A percentile compares a stretch with the other conserved stretches of the same genome.
Conservation (phyloP, 2,113 vertebrate species). For the Columba livia region DNA sequence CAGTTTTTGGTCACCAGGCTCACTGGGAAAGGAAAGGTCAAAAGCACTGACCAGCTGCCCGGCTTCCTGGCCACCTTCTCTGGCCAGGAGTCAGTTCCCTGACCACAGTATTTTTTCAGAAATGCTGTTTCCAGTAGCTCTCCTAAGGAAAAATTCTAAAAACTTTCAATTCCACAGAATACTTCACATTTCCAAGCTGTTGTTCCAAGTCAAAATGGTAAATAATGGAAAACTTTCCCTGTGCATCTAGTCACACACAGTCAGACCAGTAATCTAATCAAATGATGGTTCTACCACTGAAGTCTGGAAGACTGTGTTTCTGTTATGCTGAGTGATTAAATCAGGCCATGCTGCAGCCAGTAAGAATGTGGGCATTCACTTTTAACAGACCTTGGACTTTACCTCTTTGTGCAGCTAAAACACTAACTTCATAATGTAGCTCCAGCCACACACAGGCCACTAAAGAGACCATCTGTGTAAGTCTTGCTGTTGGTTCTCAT, state of each 20-base stretch:
- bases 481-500: background rate
- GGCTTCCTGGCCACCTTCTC: background rate
- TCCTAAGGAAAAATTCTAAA: background rate
- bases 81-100: background rate
- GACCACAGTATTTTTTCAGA: background rate
- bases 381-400: background rate
- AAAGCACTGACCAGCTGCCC: background rate
- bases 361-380: background rate
- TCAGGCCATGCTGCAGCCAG: rapidly evolving
- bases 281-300: background rate
- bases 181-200: background rate
- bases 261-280: background rate
- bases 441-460: background rate
- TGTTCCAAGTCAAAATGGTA: background rate
- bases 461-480: background rate
- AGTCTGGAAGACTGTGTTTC: background rate
- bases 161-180: background rate
- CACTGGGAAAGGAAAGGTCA: background rate
- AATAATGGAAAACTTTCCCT: background rate
- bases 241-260: background rate
- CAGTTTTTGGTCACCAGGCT: background rate
- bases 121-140: background rate
- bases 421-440: background rate
- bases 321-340: background rate
- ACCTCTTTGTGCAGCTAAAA: background rate